Base-by-base conservation (phyloP, 2,113 vertebrate species). In the Colossoma macropomum region DNA sequence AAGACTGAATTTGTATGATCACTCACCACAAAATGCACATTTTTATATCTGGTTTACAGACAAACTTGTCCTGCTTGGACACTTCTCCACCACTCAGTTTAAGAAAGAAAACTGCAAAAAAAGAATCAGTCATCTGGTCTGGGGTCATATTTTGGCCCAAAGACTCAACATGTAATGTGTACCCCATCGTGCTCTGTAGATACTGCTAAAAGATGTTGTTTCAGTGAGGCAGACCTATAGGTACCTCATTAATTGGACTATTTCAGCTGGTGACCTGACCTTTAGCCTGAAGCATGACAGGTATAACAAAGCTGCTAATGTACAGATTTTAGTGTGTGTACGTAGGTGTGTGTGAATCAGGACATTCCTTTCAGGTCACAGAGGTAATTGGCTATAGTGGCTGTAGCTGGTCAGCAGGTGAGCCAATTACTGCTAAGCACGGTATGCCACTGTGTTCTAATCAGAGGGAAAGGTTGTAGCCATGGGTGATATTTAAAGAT, bases 391-490 rank as follows among this genome's bases (percentile, higher is more conserved):
- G 32, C 56, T 63, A 45, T 63, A 45, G 23, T 19, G 23, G 23
- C n/a, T 41, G 23, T 45, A 63, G 38, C 59, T 82, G 25, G 52
- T 60, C 52, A 77, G 25, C 34, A 48, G 32, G 63, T 77, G 32
- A 19, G 45, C 62, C 28, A 76, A 82, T 82, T 77, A 77, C 32
- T 25, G 19, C 34, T 70, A 30, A 70, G 27, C 9, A 75, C 54
- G 56, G 15, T 63, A 3, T 48, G 56, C 68, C 23, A 21, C 63
- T 17, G 41, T 76, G 65, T 13, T 70, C 75, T 76, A 82, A 77
- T 82, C 68, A 70, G 65, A 56, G 59, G 56, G 25, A 62, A 15
- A 38, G 45, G 30, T 21, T 38, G 60, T 65, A 66, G 60, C 68
- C 25, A 45, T 59, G 59, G n/a, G 9, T 56, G 50, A 62, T 75